Percentiles rank a stretch among this genome's conserved stretches.
Conservation (phyloP, 2,888 invertebrate species). For the Netelia fuscicornis region DNA sequence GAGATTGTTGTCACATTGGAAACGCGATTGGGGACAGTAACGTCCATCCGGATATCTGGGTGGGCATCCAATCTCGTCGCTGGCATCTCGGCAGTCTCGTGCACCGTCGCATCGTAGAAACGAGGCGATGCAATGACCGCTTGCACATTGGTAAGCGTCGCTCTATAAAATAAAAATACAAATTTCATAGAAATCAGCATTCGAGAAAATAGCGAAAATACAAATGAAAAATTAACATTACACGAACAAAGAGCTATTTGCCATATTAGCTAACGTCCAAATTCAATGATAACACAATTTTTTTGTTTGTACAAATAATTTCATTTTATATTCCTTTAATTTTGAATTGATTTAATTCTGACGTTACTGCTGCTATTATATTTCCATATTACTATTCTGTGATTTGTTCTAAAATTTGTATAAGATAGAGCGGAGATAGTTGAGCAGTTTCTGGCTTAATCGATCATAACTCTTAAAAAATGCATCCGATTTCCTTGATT, state of each 20-base stretch:
- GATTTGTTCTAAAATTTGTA: no score
- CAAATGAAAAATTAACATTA: background rate
- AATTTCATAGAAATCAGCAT: conserved; percentile 12
- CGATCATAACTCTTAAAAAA: no score
- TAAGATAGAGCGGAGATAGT: no score
- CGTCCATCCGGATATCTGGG: conserved; percentile 94
- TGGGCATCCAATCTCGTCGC: conserved; percentile 95
- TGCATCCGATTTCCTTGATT: no score
- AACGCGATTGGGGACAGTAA: conserved; percentile 95
- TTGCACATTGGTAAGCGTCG: conserved; percentile 95
- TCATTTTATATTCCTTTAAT: background rate
- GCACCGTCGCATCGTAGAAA: conserved; percentile 96
- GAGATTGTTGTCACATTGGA: conserved; percentile 96
- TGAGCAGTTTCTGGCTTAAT: no score
- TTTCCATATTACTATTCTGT: no score
- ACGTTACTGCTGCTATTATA: no score
- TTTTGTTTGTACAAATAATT: background rate
- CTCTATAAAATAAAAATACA: conserved; percentile 85
- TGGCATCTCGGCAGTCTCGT: conserved; percentile 94
- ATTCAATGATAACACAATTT: no score
- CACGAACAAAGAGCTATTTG: background rate
- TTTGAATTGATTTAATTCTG: no score
- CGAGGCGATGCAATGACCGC: conserved; percentile 96
- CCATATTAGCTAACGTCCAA: background rate
- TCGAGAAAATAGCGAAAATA: background rate